Evolutionary conservation across 2,888 invertebrate species (phyloP), one percentile per base, ranked within the genome.

Genomic region (Parelbella ahira): DNA sequence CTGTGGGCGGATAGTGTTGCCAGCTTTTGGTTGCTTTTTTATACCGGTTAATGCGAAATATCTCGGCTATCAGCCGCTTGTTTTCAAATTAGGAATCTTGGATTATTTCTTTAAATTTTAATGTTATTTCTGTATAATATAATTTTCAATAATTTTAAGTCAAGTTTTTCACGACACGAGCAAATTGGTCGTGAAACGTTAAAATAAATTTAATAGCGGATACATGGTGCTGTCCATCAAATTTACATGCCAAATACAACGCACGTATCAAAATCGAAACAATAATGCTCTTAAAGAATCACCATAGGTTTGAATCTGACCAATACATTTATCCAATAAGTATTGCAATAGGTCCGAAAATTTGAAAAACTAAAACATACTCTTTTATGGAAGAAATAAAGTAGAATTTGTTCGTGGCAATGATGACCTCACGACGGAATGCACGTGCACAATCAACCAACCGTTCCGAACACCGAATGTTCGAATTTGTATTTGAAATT

Each of bases 401-500:
- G n/a, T n/a, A n/a, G n/a, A n/a, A n/a, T n/a, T n/a, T n/a, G n/a
- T n/a, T n/a, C n/a, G n/a, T n/a, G n/a, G n/a, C n/a, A n/a, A n/a
- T n/a, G n/a, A n/a, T n/a, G n/a, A 21, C 12, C 7, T 20, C 32
- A 27, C n/a, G 19, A 37, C 15, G 28, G 27, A 33, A 23, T 42
- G 42, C 42, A 42, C 34, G 42, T 42, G 34, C 28, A 42, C 47
- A 48, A 58, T 54, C 56, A 62, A 61, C 63, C 63, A 68, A 74
- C n/a, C n/a, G n/a, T n/a, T 73, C 60, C 72, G 15, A 42, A 42
- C 69, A 71, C 70, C 76, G 74, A 80, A 73, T 70, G 68, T 75
- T 72, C 66, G 63, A 65, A 66, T 65, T 57, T 39, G 49, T 63
- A 70, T 84, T 87, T 87, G 81, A 77, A 83, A 78, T 87, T 86